Evolutionary conservation across 1,140 invertebrate species (phyloP).

Genomic region (Pentalonia nigronervosa): DNA sequence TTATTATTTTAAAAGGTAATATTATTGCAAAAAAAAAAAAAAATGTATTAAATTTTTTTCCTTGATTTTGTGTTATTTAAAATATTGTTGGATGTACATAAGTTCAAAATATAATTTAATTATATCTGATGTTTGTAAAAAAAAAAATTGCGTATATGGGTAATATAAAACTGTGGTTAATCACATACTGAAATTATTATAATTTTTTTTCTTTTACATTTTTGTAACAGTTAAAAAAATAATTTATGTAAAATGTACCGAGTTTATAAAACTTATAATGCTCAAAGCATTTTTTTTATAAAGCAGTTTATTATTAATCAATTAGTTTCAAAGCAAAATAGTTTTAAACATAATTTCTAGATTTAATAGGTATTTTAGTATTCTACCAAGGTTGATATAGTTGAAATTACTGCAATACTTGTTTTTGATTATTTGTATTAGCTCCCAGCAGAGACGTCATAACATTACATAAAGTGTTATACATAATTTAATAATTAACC

Average conservation of each 20-base stretch:
- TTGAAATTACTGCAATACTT: not conserved
- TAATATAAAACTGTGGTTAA: not conserved
- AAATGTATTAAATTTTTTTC: not conserved
- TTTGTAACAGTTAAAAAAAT: not conserved
- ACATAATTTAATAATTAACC: not conserved
- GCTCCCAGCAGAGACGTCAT: not conserved
- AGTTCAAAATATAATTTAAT: not conserved
- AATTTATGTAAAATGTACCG: not conserved
- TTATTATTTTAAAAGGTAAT: not conserved
- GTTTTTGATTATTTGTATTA: not conserved
- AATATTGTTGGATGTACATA: not conserved
- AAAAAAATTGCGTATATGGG: not conserved
- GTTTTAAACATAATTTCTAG: not conserved
- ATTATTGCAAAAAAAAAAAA: not conserved
- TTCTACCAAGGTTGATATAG: not conserved
- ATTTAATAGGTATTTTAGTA: not conserved
- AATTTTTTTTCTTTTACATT: not conserved
- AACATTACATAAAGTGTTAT: not conserved
- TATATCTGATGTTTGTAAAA: not conserved
- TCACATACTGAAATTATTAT: not conserved
- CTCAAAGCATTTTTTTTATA: not conserved
- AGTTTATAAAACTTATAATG: not conserved
- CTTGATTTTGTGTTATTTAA: not conserved
- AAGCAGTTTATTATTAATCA: not conserved
- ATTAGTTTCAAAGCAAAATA: slow-evolving; percentile 7